Conservation (phyloP, 2,113 vertebrate genomes). For the Brachypodius melanocephalos region DNA sequence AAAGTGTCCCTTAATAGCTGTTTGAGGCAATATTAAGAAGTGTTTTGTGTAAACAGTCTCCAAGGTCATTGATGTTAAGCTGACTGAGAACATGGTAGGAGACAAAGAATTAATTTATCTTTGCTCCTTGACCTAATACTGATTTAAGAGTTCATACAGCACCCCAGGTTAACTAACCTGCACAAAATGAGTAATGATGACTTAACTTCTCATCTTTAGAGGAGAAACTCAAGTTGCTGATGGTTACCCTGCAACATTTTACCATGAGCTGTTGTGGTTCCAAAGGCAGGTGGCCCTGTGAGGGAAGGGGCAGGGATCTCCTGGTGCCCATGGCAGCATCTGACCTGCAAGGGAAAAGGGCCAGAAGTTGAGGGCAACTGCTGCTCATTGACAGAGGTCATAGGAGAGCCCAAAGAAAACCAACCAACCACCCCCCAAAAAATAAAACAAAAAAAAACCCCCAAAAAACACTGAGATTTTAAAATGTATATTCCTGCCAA, state of each 20-base stretch:
- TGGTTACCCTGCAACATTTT: background rate
- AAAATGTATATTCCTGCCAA: background rate
- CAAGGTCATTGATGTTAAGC: conserved; percentile 51
- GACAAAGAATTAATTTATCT: conserved; percentile 27
- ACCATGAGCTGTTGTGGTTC: background rate
- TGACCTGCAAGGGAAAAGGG: background rate
- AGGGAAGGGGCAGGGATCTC: background rate
- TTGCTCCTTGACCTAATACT: background rate
- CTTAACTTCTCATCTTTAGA: background rate
- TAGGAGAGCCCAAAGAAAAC: background rate
- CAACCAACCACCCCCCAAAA: background rate
- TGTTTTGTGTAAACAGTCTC: conserved; percentile 59
- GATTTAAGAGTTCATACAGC: background rate
- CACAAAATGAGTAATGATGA: accelerated
- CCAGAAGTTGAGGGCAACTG: background rate
- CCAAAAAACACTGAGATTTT: background rate
- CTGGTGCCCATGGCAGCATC: accelerated
- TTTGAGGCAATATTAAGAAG: conserved; percentile 43
- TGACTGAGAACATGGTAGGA: background rate
- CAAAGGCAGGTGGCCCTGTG: background rate
- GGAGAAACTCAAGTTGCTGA: background rate
- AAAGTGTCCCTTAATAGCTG: conserved; percentile 24
- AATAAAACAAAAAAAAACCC: no score
- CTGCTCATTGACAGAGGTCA: background rate
- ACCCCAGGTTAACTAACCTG: background rate